Evolutionary conservation across 2,888 invertebrate genomes (phyloP), one percentile per base, ranked within the genome.

Genomic region (Ophion slaviceki): DNA sequence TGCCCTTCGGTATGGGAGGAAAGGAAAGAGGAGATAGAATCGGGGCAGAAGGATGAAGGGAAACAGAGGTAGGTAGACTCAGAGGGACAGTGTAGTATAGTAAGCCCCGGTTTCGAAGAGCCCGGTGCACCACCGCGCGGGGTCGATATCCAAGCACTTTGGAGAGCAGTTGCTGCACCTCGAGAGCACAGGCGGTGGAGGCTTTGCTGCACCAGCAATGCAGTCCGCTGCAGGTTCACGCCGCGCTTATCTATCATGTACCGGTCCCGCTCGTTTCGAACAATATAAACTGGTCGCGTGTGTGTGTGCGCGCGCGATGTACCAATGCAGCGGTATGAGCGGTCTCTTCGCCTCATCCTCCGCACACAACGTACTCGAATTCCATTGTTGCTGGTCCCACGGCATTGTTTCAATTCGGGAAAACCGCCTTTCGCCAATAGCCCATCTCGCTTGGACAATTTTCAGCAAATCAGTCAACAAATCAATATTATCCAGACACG

Each of bases 241-340:
- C 84, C 86, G 74, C 87, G 86, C 89, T 90, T 91, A 91, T 90
- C 89, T 89, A 89, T 90, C 89, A 88, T 87, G 88, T 84, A 84
- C 88, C 82, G 85, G 85, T 85, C 88, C 80, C 86, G 84, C 84
- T 87, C 82, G 88, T 85, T 88, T 87, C 87, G 68, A 88, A 90
- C 90, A 88, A 89, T 89, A 80, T 80, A 74, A 90, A 88, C 90
- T 88, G 82, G 84, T 79, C 84, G 61, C 85, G 53, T 53, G 5
- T 53, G 53, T 53, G 53, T 53, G 53, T 53, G 66, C 47, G 74
- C 74, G 79, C 75, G 67, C 59, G 79, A 79, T 75, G 80, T 74
- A 72, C 45, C 84, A 53, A 75, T 71, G 70, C 80, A 75, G 66
- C 80, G 80, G 74, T 74, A 80, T 59, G 74, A 80, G 66, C 74